These are phyloP conservation scores for Pollenia labialis DNA, from an alignment of 2,888 invertebrate species.

Conservation along the genomic window DNA sequence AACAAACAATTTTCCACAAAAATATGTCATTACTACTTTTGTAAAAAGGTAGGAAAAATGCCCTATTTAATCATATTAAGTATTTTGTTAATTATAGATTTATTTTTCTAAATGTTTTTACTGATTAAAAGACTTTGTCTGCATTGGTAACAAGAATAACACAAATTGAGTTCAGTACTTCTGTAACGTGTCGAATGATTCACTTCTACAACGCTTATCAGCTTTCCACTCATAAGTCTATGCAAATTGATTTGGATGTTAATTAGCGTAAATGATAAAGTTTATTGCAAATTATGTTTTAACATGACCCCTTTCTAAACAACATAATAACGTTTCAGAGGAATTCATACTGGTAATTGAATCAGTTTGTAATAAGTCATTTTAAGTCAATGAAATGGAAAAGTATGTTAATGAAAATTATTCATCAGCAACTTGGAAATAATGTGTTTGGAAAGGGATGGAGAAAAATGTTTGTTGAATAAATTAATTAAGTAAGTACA, in stretches of 20 bases:
- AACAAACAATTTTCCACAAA: too few relatives aligned
- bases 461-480: constrained; percentile 12
- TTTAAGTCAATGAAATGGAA: constrained; percentile 63
- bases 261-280: constrained; percentile 67
- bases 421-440: constrained; percentile 13
- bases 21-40: too few relatives aligned
- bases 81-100: not conserved
- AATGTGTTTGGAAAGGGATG: constrained; percentile 3
- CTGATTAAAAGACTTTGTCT: not conserved
- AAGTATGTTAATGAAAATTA: constrained; percentile 61
- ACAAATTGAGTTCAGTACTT: not conserved
- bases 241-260: constrained; percentile 61
- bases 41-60: too few relatives aligned
- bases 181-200: constrained; percentile 39
- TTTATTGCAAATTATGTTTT: constrained; percentile 63
- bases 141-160: not conserved
- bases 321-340: constrained; percentile 36
- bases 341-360: constrained; percentile 67
- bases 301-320: constrained; percentile 59
- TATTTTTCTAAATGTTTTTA: not conserved
- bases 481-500: not conserved
- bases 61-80: too few relatives aligned
- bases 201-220: constrained; percentile 27
- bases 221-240: constrained; percentile 37
- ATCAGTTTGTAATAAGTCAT: constrained; percentile 67